Evolutionary conservation across 1,140 invertebrate genomes (phyloP).

Genomic region (Plectrocnemia conspersa): DNA sequence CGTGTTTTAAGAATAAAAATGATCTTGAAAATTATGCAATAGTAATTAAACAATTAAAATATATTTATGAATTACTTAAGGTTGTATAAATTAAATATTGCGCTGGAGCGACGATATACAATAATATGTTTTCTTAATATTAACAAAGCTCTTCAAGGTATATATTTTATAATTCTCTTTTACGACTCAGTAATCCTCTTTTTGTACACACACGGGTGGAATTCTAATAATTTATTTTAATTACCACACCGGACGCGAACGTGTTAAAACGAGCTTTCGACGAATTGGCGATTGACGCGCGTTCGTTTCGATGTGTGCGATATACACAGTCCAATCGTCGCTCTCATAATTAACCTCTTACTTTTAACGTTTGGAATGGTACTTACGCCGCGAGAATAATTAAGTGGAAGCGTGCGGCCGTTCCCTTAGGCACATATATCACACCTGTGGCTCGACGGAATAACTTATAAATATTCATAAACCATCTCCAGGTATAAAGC

Average conservation of each 20-base stretch:
- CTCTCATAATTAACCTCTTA: background rate
- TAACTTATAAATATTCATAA: slow-evolving; percentile 26
- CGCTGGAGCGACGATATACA: no score
- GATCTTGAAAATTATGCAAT: no score
- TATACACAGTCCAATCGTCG: slow-evolving; percentile 13
- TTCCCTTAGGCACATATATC: slow-evolving; percentile 15
- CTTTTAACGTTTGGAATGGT: slow-evolving; percentile 7
- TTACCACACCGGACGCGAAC: background rate
- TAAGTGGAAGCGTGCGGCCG: slow-evolving; percentile 17
- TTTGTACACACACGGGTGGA: no score
- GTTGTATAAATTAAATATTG: no score
- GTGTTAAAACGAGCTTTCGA: background rate
- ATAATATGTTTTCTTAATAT: no score
- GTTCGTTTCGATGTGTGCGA: background rate
- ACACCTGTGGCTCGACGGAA: slow-evolving; percentile 23
- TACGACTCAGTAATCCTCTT: no score
- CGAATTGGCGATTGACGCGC: slow-evolving; percentile 15
- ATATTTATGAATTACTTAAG: no score
- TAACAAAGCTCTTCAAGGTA: no score
- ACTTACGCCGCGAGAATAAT: slow-evolving; percentile 17
- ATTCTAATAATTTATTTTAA: background rate
- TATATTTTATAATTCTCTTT: no score
- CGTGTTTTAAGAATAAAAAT: no score
- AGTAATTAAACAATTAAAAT: no score
- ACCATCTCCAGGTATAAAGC: slow-evolving; percentile 17